A percentile compares a stretch with the other conserved stretches of the same genome.
Evolutionary conservation across 2,113 vertebrate species (phyloP).

Genomic region (Sceloporus tristichus): DNA sequence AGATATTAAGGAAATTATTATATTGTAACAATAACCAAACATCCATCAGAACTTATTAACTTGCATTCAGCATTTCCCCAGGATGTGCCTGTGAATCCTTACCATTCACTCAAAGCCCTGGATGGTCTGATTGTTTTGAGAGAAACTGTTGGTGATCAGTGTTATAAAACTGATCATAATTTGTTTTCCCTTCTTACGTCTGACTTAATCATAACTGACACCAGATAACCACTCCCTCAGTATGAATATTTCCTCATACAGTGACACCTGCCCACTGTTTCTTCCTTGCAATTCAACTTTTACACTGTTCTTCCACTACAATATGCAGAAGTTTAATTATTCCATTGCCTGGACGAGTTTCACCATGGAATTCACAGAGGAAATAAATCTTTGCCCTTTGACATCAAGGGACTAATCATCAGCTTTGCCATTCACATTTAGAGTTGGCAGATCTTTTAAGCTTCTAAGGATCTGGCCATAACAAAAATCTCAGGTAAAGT

Average conservation of each 20-base stretch:
- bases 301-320: neutral
- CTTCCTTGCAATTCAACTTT: neutral
- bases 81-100: neutral
- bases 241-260: neutral
- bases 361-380: neutral
- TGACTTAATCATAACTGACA: neutral
- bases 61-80: neutral
- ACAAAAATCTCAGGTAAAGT: neutral
- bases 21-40: neutral
- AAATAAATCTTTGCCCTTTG: neutral
- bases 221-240: neutral
- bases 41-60: neutral
- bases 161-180: neutral
- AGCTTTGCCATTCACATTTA: conserved; percentile 2
- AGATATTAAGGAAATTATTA: neutral
- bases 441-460: conserved; percentile 15
- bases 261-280: neutral
- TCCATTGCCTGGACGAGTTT: neutral
- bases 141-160: neutral
- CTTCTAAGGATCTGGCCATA: neutral
- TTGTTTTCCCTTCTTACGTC: neutral
- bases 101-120: neutral
- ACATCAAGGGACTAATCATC: neutral
- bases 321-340: conserved; percentile 9
- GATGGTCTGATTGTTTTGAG: too few species aligned